Conservation (phyloP, 2,797 vertebrate genomes). For the Lacerta viridis region DNA sequence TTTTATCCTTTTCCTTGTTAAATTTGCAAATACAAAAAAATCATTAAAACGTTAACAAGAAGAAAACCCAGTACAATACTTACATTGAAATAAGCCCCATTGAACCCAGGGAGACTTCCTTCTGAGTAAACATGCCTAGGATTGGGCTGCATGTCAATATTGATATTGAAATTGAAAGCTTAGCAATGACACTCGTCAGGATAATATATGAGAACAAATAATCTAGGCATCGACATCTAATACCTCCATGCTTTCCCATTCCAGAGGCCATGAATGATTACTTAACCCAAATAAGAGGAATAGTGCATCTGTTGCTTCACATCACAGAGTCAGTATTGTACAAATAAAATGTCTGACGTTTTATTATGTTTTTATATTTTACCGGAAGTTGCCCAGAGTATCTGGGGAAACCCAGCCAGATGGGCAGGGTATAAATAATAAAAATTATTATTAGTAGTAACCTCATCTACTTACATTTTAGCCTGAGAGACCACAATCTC, state of each 20-base stretch:
- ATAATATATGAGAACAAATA: neutral
- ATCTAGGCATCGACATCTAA: neutral
- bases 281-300: neutral
- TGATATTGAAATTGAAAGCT: neutral
- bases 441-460: no score
- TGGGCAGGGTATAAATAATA: no score
- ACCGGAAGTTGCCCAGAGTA: no score
- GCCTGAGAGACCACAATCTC: slow-evolving; percentile 79
- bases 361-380: no score
- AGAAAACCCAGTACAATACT: neutral
- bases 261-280: neutral
- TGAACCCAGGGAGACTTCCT: no score
- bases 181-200: neutral
- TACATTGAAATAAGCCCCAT: neutral
- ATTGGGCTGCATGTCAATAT: no score
- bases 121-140: no score
- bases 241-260: neutral
- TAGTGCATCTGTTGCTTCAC: fast-evolving
- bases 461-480: slow-evolving; percentile 84
- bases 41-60: neutral
- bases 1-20: no score
- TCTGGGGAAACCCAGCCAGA: no score
- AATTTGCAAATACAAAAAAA: no score
- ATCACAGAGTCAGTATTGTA: fast-evolving
- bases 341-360: no score